Evolutionary conservation across 2,888 invertebrate species (phyloP), one percentile per base, ranked within the genome.

Genomic region (Pollenia labialis): DNA sequence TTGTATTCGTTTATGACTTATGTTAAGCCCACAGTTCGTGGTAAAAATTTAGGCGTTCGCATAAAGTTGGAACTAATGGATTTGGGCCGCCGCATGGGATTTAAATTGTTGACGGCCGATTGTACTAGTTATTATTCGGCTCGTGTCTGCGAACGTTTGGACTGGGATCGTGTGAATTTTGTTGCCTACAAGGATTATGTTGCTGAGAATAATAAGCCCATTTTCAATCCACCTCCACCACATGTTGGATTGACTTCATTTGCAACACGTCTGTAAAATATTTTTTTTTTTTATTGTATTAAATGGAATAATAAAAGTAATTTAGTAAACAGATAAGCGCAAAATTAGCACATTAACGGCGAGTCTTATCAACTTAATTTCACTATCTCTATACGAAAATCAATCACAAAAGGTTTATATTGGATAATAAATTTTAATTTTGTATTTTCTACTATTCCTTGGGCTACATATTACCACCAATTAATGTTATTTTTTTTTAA

Each of bases 51-150:
- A 10, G 74, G 75, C 1, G 54, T 60, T 4, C 85, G 85, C 40
- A 23, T 85, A 8, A 62, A 62, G 3, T 44, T 62, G 9, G 85
- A 80, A 42, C 60, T 80, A 8, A 69, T 85, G 69, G 62, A 62
- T 14, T 64, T 85, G 75, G 85, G 62, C 4, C 74, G 52, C 11
- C 46, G 54, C 18, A 46, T 80, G 69, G 80, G 85, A 4, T 80
- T 64, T 18, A 69, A 68, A 10, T 40, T 85, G 8, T 10, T 71
- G 7, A 32, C 62, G 2, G 69, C 48, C 4, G 75, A 85, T 71
- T 80, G 80, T 23, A 80, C 71, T 10, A 75, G 85, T 71, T 56
- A 54, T 12, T 85, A 75, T 71, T 80, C 85, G 69, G 80, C 80
- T 12, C 62, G 62, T 4, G 46, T 68, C 1, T 52, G 68, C 8